Evolutionary conservation across 1,140 invertebrate genomes (phyloP).

Genomic region (Pararge aegeria): DNA sequence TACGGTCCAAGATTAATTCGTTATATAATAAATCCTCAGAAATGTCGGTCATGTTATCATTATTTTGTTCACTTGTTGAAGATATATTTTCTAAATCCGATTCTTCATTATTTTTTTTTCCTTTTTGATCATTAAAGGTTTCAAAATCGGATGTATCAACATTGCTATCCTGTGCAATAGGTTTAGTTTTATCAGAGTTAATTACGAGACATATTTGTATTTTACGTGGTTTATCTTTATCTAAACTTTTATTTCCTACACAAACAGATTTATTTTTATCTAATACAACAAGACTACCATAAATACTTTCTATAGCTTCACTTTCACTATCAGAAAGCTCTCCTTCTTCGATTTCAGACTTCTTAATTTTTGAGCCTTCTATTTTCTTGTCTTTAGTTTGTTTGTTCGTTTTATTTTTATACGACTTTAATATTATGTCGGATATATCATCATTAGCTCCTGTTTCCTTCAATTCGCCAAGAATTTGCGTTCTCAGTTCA

Average conservation of each 20-base stretch:
- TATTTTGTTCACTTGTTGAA: not conserved
- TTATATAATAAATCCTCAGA: not conserved
- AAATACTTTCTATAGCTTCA: conserved; percentile 68
- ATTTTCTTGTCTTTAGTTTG: not conserved
- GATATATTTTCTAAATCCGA: not conserved
- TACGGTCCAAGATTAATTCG: not conserved
- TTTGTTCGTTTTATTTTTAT: conserved; percentile 45
- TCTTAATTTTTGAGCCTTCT: not conserved
- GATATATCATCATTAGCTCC: conserved; percentile 66
- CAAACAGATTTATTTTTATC: conserved; percentile 47
- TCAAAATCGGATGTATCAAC: conserved; percentile 53
- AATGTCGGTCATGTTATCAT: not conserved
- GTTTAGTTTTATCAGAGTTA: conserved; percentile 52
- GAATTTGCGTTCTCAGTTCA: conserved; percentile 58
- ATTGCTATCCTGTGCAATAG: conserved; percentile 17
- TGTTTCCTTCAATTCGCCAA: conserved; percentile 65
- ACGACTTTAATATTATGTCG: conserved; percentile 68
- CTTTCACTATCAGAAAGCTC: conserved; percentile 75
- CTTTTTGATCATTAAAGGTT: conserved; percentile 37
- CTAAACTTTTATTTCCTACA: conserved; percentile 19
- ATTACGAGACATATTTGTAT: conserved; percentile 69
- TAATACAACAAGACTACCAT: conserved; percentile 57
- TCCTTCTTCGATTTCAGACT: conserved; percentile 69
- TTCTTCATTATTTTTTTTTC: conserved; percentile 1
- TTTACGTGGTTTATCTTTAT: conserved; percentile 54